A percentile compares a stretch with the other conserved stretches of the same genome.
Conservation (phyloP, 2,888 invertebrate genomes). For the Drosophila fulvimacula region DNA sequence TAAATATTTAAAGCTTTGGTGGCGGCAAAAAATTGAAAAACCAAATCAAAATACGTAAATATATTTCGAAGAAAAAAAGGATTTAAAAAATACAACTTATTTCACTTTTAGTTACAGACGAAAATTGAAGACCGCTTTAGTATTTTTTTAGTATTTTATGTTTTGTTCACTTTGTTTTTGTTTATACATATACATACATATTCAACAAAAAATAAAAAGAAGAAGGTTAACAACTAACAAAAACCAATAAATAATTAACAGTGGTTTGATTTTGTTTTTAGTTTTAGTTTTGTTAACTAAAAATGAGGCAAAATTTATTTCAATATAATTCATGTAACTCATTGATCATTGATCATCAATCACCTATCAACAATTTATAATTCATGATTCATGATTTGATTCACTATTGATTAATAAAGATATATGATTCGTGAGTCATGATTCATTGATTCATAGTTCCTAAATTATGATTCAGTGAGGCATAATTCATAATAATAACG, state of each 20-base stretch:
- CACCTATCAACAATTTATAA: conserved; percentile 13
- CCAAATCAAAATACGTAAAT: conserved; percentile 13
- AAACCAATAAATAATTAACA: conserved; percentile 56
- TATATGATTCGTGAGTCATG: neutral
- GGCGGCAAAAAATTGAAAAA: conserved; percentile 67
- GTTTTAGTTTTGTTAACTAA: conserved; percentile 62
- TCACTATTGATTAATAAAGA: neutral
- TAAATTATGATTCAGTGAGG: neutral
- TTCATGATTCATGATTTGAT: neutral
- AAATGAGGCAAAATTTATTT: conserved; percentile 68
- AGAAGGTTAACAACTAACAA: conserved; percentile 58
- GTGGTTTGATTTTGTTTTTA: conserved; percentile 51
- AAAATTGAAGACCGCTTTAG: conserved; percentile 67
- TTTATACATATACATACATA: conserved; percentile 66
- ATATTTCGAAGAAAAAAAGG: neutral
- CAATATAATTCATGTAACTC: conserved; percentile 4
- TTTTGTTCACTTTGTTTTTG: conserved; percentile 38
- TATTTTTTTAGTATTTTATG: conserved; percentile 30
- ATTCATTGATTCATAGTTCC: neutral
- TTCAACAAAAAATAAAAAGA: conserved; percentile 61
- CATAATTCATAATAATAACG: neutral
- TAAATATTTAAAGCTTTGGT: conserved; percentile 79
- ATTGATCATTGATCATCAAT: conserved; percentile 5
- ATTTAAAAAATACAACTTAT: neutral
- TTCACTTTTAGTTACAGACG: neutral